Evolutionary conservation across 2,888 invertebrate genomes (phyloP).

Genomic region (Drosophila greeni): DNA sequence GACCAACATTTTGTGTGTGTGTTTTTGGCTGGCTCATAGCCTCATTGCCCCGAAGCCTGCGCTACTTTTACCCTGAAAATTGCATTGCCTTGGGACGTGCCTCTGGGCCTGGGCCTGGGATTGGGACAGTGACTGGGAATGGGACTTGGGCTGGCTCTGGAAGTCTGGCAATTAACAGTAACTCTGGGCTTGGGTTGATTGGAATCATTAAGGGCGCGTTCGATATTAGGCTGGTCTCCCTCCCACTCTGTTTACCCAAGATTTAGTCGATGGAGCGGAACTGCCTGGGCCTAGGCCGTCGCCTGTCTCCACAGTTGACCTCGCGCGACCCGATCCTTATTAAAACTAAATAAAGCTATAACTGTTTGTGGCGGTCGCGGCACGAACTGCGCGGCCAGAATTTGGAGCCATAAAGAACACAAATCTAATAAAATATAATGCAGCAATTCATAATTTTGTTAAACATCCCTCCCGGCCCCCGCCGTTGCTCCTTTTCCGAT

Average conservation of each 20-base stretch:
- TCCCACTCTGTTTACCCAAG: constrained; percentile 31
- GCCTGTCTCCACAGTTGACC: constrained; percentile 54
- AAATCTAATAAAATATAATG: constrained; percentile 68
- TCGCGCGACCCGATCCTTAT: constrained; percentile 60
- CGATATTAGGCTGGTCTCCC: constrained; percentile 38
- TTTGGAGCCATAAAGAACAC: constrained; percentile 42
- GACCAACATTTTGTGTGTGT: constrained; percentile 68
- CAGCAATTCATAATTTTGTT: constrained; percentile 76
- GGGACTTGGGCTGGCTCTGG: not conserved
- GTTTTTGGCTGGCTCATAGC: constrained; percentile 27
- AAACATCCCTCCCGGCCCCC: constrained; percentile 63
- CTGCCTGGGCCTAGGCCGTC: constrained; percentile 1
- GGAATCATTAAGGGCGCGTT: constrained; percentile 72
- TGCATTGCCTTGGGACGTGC: constrained; percentile 63
- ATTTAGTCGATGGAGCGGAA: constrained; percentile 27
- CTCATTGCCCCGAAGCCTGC: constrained; percentile 67
- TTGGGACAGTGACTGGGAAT: not conserved
- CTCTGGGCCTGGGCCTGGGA: constrained; percentile 38
- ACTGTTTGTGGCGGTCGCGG: constrained; percentile 55
- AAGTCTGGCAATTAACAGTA: constrained; percentile 69
- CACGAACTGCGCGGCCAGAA: constrained; percentile 43
- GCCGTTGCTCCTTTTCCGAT: constrained; percentile 59
- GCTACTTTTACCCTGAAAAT: constrained; percentile 68
- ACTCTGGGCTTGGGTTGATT: constrained; percentile 59
- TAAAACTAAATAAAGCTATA: constrained; percentile 76